Percentiles rank a stretch among this genome's conserved stretches.
Conservation (phyloP, 2,888 invertebrate species). For the Dascillus cervinus region DNA sequence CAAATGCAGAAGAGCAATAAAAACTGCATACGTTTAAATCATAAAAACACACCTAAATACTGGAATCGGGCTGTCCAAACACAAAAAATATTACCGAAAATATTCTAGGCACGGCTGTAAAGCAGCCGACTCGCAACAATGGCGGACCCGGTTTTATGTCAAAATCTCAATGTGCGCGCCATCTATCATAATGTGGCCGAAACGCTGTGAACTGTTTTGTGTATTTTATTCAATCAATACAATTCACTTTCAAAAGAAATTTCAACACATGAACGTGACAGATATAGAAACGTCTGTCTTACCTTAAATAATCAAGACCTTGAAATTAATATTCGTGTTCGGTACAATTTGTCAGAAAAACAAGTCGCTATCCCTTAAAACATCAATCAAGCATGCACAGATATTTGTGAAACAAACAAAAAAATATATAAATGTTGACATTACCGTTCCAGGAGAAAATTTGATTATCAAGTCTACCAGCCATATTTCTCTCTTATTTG, state of each 20-base stretch:
- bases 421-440: constrained; percentile 7
- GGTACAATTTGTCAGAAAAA: not conserved
- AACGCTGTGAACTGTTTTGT: too few relatives aligned
- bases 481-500: constrained; percentile 7
- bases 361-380: too few relatives aligned
- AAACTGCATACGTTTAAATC: constrained; percentile 18
- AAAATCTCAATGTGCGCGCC: constrained; percentile 34
- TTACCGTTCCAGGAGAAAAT: constrained; percentile 17
- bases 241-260: too few relatives aligned
- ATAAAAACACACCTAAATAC: constrained; percentile 27
- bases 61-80: constrained; percentile 14
- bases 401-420: too few relatives aligned
- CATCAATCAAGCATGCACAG: too few relatives aligned
- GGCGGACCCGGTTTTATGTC: constrained; percentile 42
- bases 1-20: constrained; percentile 5
- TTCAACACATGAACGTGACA: too few relatives aligned
- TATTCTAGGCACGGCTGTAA: constrained; percentile 36
- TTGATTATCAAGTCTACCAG: constrained; percentile 13
- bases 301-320: not conserved
- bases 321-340: too few relatives aligned
- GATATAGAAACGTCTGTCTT: not conserved
- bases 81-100: constrained; percentile 30
- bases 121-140: constrained; percentile 41
- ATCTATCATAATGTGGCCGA: constrained; percentile 26
- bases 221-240: too few relatives aligned